Evolutionary conservation across 2,888 invertebrate genomes (phyloP), one percentile per base, ranked within the genome.

Genomic region (Halictus ligatus): DNA sequence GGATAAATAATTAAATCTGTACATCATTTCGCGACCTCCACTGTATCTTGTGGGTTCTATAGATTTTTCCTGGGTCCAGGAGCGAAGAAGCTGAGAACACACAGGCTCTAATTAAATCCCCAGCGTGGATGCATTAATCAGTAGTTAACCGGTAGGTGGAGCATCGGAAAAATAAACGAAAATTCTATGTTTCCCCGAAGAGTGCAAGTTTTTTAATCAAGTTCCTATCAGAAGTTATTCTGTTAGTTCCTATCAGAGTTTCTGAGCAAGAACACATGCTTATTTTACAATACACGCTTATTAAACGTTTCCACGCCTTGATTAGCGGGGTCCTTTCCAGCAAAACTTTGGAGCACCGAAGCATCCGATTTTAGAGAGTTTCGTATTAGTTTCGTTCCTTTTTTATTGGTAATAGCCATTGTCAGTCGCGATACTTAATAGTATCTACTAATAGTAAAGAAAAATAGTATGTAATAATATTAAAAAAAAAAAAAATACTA

Each of bases 21-120:
- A n/a, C 15, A 64, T 64, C 15, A 64, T 64, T 64, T 29, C 15
- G 15, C 29, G 64, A 15, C 25, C 29, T 13, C 64, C 29, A 64
- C 6, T 29, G 15, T 29, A 64, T 64, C 29, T 64, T 29, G 29
- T 7, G 64, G 29, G 29, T 13, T 25, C 64, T 13, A 64, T 64
- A 64, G 29, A 25, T 64, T 64, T 64, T 64, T 29, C 64, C 64
- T 15, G 29, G 29, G 60, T 60, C 2, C 25, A 1, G 6, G 64
- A 64, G 29, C 6, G 29, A 29, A 7, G 64, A 15, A 64, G 64
- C 64, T 64, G 64, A 64, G 64, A 64, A n/a, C 64, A 25, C 64
- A 64, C 89, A 89, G 80, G 89, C 89, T 64, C 25, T 64, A 64
- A 87, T 79, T 78, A 54, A 75, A 74, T 54, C 48, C 76, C 75